Evolutionary conservation across 1,140 invertebrate species (phyloP).

Genomic region (Saccostrea glomerata): DNA sequence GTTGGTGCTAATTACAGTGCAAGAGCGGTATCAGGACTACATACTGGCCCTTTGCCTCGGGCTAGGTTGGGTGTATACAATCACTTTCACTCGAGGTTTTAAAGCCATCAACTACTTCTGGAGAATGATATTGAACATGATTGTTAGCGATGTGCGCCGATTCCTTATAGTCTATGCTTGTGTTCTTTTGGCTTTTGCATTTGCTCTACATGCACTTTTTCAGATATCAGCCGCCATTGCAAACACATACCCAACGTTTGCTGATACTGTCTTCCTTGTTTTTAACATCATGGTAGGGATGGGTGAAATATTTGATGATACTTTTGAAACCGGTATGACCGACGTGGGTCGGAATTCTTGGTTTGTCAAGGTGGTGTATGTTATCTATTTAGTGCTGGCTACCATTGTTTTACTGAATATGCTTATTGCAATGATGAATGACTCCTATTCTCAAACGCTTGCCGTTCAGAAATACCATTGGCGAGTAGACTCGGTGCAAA

Average conservation of each 20-base stretch:
- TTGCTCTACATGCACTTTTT: constrained; percentile 70
- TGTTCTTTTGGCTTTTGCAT: constrained; percentile 73
- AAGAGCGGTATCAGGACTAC: constrained; percentile 65
- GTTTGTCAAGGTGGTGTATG: constrained; percentile 67
- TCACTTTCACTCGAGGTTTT: constrained; percentile 72
- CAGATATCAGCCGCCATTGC: constrained; percentile 59
- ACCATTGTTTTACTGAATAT: constrained; percentile 74
- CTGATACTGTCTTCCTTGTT: constrained; percentile 65
- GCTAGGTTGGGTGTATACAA: constrained; percentile 72
- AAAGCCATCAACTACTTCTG: constrained; percentile 74
- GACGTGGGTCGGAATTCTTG: constrained; percentile 53
- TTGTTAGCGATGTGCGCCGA: constrained; percentile 69
- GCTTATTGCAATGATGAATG: constrained; percentile 77
- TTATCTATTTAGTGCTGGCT: constrained; percentile 71
- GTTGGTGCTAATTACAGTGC: constrained; percentile 62
- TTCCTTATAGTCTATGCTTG: constrained; percentile 74
- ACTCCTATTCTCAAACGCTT: constrained; percentile 71
- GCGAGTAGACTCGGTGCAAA: constrained; percentile 71
- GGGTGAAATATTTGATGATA: constrained; percentile 67
- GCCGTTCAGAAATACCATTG: constrained; percentile 62
- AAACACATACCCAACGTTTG: constrained; percentile 56
- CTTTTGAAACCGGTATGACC: constrained; percentile 57
- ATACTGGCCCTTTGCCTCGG: constrained; percentile 66
- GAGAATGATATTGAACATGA: constrained; percentile 73
- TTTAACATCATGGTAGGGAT: constrained; percentile 75